Conservation (phyloP, 2,113 vertebrate species). For the Melozone crissalis region DNA sequence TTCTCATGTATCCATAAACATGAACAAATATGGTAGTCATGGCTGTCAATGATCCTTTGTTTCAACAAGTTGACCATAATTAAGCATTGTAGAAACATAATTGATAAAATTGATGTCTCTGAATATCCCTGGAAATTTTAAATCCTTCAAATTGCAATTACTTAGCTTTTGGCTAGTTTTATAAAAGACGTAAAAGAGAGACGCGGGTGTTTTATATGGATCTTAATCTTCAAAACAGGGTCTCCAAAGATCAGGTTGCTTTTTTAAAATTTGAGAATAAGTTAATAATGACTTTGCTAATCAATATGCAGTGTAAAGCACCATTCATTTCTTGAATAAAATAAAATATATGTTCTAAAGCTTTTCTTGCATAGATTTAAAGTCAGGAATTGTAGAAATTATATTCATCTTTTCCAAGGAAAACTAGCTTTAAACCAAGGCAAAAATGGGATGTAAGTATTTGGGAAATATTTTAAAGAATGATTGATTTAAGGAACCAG, state of each 20-base stretch:
- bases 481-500: background rate
- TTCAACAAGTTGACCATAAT: background rate
- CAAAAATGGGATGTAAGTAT: background rate
- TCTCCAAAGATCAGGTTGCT: background rate
- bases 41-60: background rate
- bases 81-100: background rate
- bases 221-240: background rate
- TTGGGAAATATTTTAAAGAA: background rate
- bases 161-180: background rate
- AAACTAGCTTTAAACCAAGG: background rate
- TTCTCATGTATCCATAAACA: background rate
- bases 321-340: background rate
- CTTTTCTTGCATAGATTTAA: background rate
- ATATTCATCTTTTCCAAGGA: background rate
- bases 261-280: background rate
- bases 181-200: background rate
- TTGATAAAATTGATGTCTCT: background rate
- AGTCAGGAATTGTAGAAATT: background rate
- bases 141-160: background rate
- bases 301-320: background rate
- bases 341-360: background rate
- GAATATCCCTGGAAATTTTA: background rate
- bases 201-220: background rate
- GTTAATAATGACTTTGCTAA: background rate
- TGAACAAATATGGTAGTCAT: background rate